Evolutionary conservation across 2,888 invertebrate genomes (phyloP).

Genomic region (Ormyrus rosae): DNA sequence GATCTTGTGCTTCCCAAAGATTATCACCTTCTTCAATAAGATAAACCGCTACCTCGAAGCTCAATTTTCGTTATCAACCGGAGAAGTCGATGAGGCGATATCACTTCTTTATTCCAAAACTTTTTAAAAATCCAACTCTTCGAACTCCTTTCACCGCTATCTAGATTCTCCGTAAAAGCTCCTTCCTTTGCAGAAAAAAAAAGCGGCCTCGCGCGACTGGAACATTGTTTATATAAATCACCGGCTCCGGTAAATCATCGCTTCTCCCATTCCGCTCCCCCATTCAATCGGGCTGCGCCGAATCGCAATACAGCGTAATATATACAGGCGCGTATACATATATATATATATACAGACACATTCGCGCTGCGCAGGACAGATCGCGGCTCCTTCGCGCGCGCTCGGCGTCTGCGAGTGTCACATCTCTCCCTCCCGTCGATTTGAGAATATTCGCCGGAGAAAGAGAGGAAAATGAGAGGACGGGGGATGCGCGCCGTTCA

Average conservation of each 20-base stretch:
- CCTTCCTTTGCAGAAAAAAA: background rate
- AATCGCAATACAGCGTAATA: conserved; percentile 5
- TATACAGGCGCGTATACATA: conserved; percentile 1
- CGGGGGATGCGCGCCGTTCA: conserved; percentile 43
- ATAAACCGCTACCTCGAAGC: no score
- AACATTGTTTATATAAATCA: conserved; percentile 52
- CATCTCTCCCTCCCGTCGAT: conserved; percentile 14
- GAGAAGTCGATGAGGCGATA: no score
- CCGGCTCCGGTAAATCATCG: conserved; percentile 38
- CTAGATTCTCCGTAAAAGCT: no score
- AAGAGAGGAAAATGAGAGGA: conserved; percentile 36
- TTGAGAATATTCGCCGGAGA: conserved; percentile 43
- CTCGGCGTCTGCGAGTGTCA: conserved; percentile 42
- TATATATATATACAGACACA: background rate
- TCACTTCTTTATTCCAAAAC: no score
- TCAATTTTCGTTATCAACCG: no score
- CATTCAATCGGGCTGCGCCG: conserved; percentile 41
- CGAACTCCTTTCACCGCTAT: no score
- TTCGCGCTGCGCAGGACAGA: conserved; percentile 2
- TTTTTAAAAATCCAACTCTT: no score
- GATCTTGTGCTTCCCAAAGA: no score
- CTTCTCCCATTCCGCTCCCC: background rate
- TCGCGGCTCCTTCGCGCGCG: conserved; percentile 58
- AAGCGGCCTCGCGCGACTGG: background rate
- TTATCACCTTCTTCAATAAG: no score